These are phyloP conservation scores for Zaprionus inermis DNA, from an alignment of 1,140 invertebrate species.

Conservation along the genomic window DNA sequence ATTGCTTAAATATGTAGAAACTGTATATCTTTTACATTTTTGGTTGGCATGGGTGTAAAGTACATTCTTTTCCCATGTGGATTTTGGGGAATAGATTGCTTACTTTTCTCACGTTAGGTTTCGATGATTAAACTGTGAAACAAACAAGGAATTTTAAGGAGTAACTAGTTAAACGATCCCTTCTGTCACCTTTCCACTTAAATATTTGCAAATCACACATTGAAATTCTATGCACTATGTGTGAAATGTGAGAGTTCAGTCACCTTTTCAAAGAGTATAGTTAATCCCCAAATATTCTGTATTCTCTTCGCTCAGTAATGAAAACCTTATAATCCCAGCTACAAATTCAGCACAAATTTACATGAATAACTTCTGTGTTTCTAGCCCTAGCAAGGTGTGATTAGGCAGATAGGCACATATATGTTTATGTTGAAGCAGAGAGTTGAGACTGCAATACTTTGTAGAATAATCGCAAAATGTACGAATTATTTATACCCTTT, in stretches of 20 bases:
- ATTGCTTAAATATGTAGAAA: neutral
- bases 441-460: no score
- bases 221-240: neutral
- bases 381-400: no score
- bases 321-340: no score
- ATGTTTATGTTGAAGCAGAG: no score
- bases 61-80: neutral
- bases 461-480: no score
- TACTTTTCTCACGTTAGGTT: conserved; percentile 21
- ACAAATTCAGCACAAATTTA: no score
- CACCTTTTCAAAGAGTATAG: neutral
- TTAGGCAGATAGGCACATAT: no score
- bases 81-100: neutral
- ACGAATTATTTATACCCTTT: no score
- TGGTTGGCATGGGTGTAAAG: neutral
- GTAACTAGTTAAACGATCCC: neutral
- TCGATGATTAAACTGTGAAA: conserved; percentile 37
- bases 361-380: no score
- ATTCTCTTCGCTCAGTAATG: no score
- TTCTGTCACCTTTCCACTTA: neutral
- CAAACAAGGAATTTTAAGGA: conserved; percentile 39
- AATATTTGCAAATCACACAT: neutral
- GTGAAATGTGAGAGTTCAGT: conserved; percentile 18
- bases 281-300: no score
- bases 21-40: neutral